These are phyloP conservation scores for Erpetoichthys calabaricus DNA, from an alignment of 2,797 vertebrate species.

Conservation along the genomic window DNA sequence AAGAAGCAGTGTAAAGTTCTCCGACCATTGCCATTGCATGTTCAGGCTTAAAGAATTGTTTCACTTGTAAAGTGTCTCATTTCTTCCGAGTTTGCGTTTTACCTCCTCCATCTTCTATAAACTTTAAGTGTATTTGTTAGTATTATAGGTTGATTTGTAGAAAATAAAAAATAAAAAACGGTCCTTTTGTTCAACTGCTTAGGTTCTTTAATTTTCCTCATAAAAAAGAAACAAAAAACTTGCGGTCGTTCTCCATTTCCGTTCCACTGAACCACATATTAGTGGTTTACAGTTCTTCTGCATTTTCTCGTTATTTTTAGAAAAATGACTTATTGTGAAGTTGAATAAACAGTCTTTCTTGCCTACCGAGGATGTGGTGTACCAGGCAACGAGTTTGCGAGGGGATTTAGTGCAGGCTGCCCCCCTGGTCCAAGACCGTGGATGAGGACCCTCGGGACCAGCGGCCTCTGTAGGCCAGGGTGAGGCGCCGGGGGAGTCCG, in stretches of 20 bases:
- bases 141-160: conserved; percentile 66
- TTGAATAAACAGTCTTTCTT: too few species aligned
- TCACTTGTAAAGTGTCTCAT: conserved; percentile 29
- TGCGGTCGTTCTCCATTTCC: too few species aligned
- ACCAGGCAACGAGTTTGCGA: conserved; percentile 73
- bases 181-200: too few species aligned
- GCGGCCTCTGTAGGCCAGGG: conserved; percentile 83
- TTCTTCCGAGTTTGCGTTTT: conserved; percentile 56
- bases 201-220: too few species aligned
- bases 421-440: conserved; percentile 89
- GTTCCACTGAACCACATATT: too few species aligned
- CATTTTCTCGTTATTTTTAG: conserved; percentile 15
- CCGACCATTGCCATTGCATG: conserved; percentile 11
- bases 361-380: conserved; percentile 74
- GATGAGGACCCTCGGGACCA: conserved; percentile 91
- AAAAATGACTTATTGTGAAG: too few species aligned
- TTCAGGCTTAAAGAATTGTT: conserved; percentile 20
- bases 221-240: too few species aligned
- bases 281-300: conserved; percentile 12
- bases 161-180: conserved; percentile 46
- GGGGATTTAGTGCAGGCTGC: conserved; percentile 82
- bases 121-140: conserved; percentile 67
- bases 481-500: conserved; percentile 89
- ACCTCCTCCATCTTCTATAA: conserved; percentile 54
- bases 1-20: conserved; percentile 64